These are phyloP conservation scores for Psittacara wagleri DNA, from an alignment of 2,113 vertebrate species.

Conservation along the genomic window DNA sequence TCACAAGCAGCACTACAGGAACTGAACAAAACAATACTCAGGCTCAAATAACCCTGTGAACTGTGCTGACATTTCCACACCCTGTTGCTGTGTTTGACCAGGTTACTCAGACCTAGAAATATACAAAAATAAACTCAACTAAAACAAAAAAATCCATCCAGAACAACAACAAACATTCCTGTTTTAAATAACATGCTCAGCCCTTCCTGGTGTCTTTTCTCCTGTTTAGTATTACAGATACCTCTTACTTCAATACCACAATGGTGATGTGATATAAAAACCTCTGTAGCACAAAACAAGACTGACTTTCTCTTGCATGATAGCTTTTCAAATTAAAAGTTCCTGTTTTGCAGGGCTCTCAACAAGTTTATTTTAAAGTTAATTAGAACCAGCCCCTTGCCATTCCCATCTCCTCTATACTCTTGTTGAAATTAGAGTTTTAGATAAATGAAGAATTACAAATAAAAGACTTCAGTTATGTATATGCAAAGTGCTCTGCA, in stretches of 20 bases:
- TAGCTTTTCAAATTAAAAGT: not conserved
- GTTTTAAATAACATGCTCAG: not conserved
- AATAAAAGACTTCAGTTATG: not conserved
- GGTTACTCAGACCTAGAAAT: constrained; percentile 64
- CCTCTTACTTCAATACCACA: not conserved
- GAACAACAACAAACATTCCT: not conserved
- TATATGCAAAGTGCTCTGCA: not conserved
- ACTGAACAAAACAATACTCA: constrained; percentile 88
- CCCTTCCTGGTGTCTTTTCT: not conserved
- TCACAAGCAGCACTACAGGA: constrained; percentile 91
- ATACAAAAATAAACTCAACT: not conserved
- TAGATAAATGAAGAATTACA: not conserved
- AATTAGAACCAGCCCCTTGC: not conserved
- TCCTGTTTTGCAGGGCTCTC: not conserved
- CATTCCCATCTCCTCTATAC: not conserved
- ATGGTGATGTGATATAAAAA: not conserved
- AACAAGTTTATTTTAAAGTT: not conserved
- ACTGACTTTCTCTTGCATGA: not conserved
- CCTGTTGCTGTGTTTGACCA: constrained; percentile 78
- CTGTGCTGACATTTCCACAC: constrained; percentile 88
- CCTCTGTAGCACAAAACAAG: not conserved
- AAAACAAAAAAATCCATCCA: not conserved
- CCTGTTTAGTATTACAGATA: not conserved
- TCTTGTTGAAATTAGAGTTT: not conserved
- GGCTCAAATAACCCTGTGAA: constrained; percentile 81